Conservation (phyloP, 1,140 invertebrate genomes). For the Chymomyza costata region DNA sequence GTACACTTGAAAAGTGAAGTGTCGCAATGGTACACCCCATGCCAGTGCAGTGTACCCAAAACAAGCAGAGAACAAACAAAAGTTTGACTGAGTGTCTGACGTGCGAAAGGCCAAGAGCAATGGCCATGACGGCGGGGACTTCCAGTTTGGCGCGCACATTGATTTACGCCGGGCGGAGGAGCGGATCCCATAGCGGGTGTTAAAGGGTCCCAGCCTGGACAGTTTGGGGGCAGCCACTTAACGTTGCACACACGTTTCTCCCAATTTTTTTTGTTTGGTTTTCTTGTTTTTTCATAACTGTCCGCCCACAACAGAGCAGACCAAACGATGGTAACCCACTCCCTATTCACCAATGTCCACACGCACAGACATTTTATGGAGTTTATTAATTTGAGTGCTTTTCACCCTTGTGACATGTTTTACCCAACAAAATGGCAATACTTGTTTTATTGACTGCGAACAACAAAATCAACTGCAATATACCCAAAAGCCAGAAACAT, state of each 20-base stretch:
- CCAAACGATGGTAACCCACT: no score
- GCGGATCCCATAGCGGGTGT: no score
- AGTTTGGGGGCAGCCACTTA: conserved; percentile 50
- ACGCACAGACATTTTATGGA: conserved; percentile 65
- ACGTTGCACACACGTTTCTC: conserved; percentile 48
- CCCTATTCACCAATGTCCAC: no score
- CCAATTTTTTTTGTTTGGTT: conserved; percentile 6
- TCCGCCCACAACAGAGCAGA: no score
- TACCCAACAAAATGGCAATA: conserved; percentile 46
- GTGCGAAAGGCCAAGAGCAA: conserved; percentile 67
- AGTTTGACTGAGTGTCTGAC: conserved; percentile 65
- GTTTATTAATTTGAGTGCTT: conserved; percentile 73
- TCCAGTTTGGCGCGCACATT: conserved; percentile 46
- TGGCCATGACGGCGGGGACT: conserved; percentile 29
- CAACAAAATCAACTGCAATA: no score
- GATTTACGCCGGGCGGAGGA: conserved; percentile 44
- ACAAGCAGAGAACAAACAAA: conserved; percentile 48
- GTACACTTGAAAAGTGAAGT: no score
- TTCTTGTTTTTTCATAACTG: conserved; percentile 57
- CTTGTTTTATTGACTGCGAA: conserved; percentile 66
- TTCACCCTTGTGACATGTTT: conserved; percentile 59
- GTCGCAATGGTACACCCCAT: no score
- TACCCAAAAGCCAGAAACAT: no score
- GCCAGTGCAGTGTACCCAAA: no score
- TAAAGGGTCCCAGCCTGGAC: neutral